These are phyloP conservation scores for Pegoplata infirma DNA, from an alignment of 2,888 invertebrate genomes.

Conservation along the genomic window DNA sequence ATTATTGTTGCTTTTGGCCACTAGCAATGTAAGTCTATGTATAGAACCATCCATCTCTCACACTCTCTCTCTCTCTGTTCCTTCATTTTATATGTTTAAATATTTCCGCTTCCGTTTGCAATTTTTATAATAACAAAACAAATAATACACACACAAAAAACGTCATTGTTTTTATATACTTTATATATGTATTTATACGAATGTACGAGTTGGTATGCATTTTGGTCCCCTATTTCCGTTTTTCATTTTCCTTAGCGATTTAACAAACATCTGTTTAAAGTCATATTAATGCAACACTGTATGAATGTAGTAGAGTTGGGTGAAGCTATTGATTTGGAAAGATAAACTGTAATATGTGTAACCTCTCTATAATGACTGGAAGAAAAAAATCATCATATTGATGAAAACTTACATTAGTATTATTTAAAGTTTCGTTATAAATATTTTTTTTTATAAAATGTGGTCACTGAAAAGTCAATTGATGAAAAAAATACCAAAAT, in stretches of 20 bases:
- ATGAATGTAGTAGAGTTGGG: too few species aligned
- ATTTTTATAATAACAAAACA: constrained; percentile 50
- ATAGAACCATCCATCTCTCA: background rate
- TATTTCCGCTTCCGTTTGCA: constrained; percentile 64
- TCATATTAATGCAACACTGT: constrained; percentile 51
- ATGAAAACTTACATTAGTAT: too few species aligned
- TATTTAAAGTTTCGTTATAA: too few species aligned
- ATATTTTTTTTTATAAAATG: too few species aligned
- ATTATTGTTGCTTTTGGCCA: constrained; percentile 6
- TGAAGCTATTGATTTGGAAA: too few species aligned
- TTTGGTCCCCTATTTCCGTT: constrained; percentile 52
- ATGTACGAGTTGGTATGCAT: background rate
- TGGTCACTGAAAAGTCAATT: too few species aligned
- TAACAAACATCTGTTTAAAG: constrained; percentile 59
- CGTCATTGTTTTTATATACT: constrained; percentile 31
- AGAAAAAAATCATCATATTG: too few species aligned
- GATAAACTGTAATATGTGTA: too few species aligned
- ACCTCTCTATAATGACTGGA: too few species aligned
- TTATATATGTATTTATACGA: background rate
- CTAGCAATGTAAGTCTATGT: constrained; percentile 11
- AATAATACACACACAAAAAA: constrained; percentile 29
- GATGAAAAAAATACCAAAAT: too few species aligned
- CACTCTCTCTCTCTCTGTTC: constrained; percentile 1
- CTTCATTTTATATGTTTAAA: constrained; percentile 49
- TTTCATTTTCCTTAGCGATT: constrained; percentile 57